phyloP scores from a whole-genome alignment of 53 echinoderm and acorn worm species.

The Hippasteria phrygiana region DNA sequence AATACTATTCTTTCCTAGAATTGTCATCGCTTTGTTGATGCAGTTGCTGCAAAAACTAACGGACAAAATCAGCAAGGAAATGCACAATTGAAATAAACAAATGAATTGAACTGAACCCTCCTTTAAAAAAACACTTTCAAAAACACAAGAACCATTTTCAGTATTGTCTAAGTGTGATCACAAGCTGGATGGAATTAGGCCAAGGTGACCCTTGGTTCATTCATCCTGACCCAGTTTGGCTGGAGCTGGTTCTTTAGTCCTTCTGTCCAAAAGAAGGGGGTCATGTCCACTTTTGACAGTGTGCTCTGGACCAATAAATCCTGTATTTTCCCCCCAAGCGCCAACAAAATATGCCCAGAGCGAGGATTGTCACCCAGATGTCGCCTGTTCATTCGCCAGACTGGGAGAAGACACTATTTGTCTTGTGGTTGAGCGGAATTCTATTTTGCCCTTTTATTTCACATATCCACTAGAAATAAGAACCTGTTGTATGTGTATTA shows the following conservation, averaged over 20 bases:
- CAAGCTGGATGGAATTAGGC: conserved; percentile 31
- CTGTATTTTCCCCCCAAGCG: neutral
- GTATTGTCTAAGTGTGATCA: neutral
- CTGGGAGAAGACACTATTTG: conserved; percentile 20
- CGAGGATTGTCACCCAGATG: conserved; percentile 21
- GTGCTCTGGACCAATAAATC: conserved; percentile 2
- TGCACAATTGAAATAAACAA: neutral
- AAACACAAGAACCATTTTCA: too few relatives aligned
- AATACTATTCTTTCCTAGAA: conserved; percentile 18
- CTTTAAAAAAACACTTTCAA: neutral
- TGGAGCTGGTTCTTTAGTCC: neutral
- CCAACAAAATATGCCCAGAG: neutral
- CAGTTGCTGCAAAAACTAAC: conserved; percentile 9
- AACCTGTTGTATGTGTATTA: neutral
- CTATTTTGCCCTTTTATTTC: neutral
- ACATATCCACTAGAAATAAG: neutral
- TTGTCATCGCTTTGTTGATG: conserved; percentile 5
- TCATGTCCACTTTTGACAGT: conserved; percentile 41
- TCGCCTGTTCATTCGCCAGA: neutral
- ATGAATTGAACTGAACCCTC: neutral
- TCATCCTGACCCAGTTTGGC: conserved; percentile 36
- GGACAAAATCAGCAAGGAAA: neutral
- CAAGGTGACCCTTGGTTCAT: neutral
- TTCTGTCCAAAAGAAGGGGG: neutral
- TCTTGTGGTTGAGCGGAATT: conserved; percentile 24